Conservation (phyloP, 1,140 invertebrate genomes). For the Ceratina australensis region DNA sequence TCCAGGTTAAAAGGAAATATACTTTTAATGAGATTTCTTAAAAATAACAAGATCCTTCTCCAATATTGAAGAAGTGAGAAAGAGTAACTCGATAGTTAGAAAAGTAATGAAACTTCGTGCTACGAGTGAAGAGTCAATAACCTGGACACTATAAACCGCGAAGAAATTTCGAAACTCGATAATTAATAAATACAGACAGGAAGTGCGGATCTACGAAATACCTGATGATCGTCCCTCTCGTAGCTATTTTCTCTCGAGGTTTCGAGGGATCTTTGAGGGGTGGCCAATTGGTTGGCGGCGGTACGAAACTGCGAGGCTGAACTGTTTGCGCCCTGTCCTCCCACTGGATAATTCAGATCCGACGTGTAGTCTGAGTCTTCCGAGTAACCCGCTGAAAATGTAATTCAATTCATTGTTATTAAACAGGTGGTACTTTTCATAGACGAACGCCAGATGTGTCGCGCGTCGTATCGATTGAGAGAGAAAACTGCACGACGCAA, state of each 20-base stretch:
- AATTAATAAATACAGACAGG: neutral
- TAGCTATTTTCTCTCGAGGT: conserved; percentile 91
- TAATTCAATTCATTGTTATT: conserved; percentile 24
- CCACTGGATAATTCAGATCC: conserved; percentile 95
- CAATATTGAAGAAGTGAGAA: neutral
- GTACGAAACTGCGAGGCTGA: conserved; percentile 91
- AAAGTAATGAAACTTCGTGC: too few relatives aligned
- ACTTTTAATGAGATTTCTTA: neutral
- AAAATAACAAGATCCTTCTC: neutral
- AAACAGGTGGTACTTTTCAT: neutral
- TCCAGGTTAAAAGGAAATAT: neutral
- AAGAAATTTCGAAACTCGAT: neutral
- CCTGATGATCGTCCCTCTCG: conserved; percentile 86
- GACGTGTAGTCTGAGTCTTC: conserved; percentile 98
- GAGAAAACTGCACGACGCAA: neutral
- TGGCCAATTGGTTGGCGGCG: conserved; percentile 88
- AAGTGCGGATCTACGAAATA: conserved; percentile 44
- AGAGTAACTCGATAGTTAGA: neutral
- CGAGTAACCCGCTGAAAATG: conserved; percentile 92
- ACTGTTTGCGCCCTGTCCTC: conserved; percentile 90
- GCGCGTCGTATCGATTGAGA: neutral
- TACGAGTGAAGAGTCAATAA: too few relatives aligned
- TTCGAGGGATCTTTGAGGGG: conserved; percentile 88
- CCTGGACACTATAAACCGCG: neutral
- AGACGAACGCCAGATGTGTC: neutral